Evolutionary conservation across 1,140 invertebrate genomes (phyloP).

Genomic region (Drosophila takahashii): DNA sequence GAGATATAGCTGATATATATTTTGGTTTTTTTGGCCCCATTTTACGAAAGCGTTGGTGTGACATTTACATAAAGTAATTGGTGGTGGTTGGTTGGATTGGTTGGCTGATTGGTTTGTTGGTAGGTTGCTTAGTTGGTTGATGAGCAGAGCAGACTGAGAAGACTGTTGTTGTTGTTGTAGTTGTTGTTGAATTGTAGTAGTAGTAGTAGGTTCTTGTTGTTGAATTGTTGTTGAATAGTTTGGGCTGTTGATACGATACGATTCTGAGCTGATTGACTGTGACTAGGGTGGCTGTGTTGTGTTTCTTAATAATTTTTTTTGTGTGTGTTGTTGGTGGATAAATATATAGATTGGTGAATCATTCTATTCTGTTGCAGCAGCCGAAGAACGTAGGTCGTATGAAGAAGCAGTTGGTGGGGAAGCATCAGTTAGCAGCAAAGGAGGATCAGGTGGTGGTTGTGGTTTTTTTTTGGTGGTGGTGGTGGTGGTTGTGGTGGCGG

Average conservation of each 20-base stretch:
- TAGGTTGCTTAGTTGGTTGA: constrained; percentile 49
- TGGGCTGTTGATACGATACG: constrained; percentile 43
- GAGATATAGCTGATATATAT: constrained; percentile 41
- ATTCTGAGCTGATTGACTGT: constrained; percentile 47
- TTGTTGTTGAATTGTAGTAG: constrained; percentile 43
- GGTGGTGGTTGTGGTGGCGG: constrained; percentile 8
- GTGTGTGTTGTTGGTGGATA: constrained; percentile 40
- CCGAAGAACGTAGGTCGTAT: constrained; percentile 45
- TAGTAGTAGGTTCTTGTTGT: constrained; percentile 36
- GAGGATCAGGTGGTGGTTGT: constrained; percentile 40
- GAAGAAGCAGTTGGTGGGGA: constrained; percentile 59
- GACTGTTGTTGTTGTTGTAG: constrained; percentile 64
- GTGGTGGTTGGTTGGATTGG: constrained; percentile 46
- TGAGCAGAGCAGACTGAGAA: constrained; percentile 67
- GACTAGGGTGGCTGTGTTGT: constrained; percentile 46
- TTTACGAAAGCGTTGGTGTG: constrained; percentile 53
- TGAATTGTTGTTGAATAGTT: constrained; percentile 30
- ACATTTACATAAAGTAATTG: constrained; percentile 59
- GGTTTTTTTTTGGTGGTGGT: constrained; percentile 39
- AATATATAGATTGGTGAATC: constrained; percentile 30
- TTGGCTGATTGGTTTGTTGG: constrained; percentile 43
- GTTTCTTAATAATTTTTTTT: constrained; percentile 4
- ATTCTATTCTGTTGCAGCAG: constrained; percentile 42
- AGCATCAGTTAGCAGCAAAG: constrained; percentile 50
- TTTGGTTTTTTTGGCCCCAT: constrained; percentile 39